Evolutionary conservation across 2,113 vertebrate species (phyloP), one percentile per base, ranked within the genome.

Genomic region (Pelvicachromis taeniatus): DNA sequence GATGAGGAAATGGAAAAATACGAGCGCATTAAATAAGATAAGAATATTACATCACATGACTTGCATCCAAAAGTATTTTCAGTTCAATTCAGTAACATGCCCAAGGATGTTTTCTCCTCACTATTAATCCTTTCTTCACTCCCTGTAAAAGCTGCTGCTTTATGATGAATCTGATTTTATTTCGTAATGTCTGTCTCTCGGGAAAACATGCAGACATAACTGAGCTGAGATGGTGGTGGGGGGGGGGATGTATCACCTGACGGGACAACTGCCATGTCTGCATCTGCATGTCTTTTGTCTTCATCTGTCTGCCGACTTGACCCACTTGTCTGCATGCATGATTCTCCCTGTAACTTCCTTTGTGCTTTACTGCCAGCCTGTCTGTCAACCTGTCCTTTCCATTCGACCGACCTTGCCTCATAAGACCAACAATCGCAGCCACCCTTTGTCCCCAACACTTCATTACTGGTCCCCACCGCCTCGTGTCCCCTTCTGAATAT

Each of bases 21-120:
- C 61, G 84, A 88, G 85, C 80, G 79, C 85, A 84, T 93, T 90
- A 92, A 90, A 17, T 80, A 70, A 89, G 80, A 90, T 90, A 89
- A 87, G 85, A 91, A 81, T 94, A 88, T 92, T 81, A 90, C 81
- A 88, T 92, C 81, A 92, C 75, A 85, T 85, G 83, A 95, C 88
- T 90, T 83, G 65, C 81, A 92, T 83, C 85, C 75, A 63, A 93
- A 91, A 89, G 53, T 35, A 2, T 61, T 63, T 79, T 79, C 33
- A 58, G 70, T 92, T 89, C 83, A 53, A 90, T 93, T 90, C 83
- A 63, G 89, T 81, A 55, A 81, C 48, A 75, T 14, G 86, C 87
- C 83, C 61, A 65, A 86, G 73, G 92, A 93, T 21, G 75, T 80
- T 83, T 40, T 77, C 77, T 48, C 38, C 81, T 80, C 11, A 58